Conservation (phyloP, 1,140 invertebrate species). For the Pogonomyrmex californicus region DNA sequence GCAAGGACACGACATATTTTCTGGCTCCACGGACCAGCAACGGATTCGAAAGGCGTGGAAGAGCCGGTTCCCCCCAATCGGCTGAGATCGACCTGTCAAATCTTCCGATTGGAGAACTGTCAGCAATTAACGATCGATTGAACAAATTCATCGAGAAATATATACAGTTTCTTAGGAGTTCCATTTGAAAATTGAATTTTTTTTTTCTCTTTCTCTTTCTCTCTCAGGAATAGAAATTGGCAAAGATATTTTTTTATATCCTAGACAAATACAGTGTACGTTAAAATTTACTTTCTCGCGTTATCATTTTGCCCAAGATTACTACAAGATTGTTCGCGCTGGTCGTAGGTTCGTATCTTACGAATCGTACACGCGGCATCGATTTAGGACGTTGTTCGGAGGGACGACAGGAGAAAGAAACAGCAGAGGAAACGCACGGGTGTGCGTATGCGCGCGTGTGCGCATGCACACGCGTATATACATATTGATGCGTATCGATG, state of each 20-base stretch:
- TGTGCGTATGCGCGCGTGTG: neutral
- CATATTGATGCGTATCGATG: neutral
- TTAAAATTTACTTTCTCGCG: neutral
- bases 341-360: slow-evolving; percentile 36
- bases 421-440: slow-evolving; percentile 43
- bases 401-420: neutral
- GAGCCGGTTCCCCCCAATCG: neutral
- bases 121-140: neutral
- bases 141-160: neutral
- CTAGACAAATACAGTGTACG: neutral
- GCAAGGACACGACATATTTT: slow-evolving; percentile 83
- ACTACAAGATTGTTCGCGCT: slow-evolving; percentile 46
- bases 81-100: neutral
- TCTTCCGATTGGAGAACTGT: neutral
- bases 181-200: neutral
- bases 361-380: slow-evolving; percentile 40
- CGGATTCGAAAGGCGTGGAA: slow-evolving; percentile 56
- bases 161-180: slow-evolving; percentile 5
- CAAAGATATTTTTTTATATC: neutral
- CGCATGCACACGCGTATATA: neutral
- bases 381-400: slow-evolving; percentile 24
- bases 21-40: slow-evolving; percentile 56
- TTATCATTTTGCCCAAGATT: neutral
- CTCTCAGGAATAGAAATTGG: neutral
- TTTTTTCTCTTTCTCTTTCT: neutral